Evolutionary conservation across 2,797 vertebrate genomes (phyloP).

Genomic region (Discoglossus pictus): DNA sequence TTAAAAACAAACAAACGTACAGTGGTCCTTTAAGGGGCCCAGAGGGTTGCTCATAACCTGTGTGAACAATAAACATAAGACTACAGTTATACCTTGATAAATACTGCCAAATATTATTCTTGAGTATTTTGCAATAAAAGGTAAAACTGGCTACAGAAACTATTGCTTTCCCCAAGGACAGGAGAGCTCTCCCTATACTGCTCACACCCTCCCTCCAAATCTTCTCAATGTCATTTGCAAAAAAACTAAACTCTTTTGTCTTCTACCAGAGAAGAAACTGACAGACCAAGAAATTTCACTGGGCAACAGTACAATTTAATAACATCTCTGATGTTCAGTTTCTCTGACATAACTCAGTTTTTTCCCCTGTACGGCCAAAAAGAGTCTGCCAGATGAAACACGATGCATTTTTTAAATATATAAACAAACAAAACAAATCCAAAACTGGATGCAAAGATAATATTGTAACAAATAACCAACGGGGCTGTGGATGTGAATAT

Average conservation of each 20-base stretch:
- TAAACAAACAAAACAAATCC: background rate
- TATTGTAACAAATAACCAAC: conserved; percentile 18
- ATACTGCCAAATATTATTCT: too few relatives aligned
- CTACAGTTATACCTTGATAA: too few relatives aligned
- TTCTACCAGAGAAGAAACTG: conserved; percentile 22
- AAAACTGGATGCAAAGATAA: conserved; percentile 4
- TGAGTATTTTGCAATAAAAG: conserved; percentile 12
- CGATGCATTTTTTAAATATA: background rate
- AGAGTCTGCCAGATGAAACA: conserved; percentile 10
- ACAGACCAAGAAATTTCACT: conserved; percentile 20
- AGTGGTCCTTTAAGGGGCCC: too few relatives aligned
- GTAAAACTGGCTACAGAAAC: conserved; percentile 7
- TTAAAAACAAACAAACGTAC: too few relatives aligned
- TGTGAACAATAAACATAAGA: too few relatives aligned
- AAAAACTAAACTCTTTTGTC: conserved; percentile 26
- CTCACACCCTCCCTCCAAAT: background rate
- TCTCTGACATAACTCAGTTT: conserved; percentile 21
- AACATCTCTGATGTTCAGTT: conserved; percentile 23
- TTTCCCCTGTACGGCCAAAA: conserved; percentile 17
- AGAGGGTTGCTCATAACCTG: too few relatives aligned
- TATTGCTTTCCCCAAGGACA: conserved; percentile 1
- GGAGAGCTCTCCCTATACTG: background rate
- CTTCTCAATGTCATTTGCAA: conserved; percentile 32
- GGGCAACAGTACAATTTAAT: conserved; percentile 32
- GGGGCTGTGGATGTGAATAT: too few relatives aligned